Evolutionary conservation across 2,113 vertebrate genomes (phyloP).

Genomic region (Varanus salvator): DNA sequence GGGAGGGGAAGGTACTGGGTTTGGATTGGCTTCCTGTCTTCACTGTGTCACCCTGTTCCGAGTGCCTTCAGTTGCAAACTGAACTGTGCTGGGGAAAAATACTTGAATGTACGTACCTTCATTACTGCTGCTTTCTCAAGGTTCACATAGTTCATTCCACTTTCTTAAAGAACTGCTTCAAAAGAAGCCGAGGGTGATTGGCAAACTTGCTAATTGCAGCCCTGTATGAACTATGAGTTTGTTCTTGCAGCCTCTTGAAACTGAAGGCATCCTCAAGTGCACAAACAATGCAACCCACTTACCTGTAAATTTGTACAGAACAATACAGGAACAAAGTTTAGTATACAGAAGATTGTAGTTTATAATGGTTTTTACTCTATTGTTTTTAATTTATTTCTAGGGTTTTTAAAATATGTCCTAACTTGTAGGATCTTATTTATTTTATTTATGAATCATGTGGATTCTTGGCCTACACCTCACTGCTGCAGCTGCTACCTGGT

Average conservation of each 20-base stretch:
- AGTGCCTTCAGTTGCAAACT: constrained; percentile 84
- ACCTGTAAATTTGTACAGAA: constrained; percentile 80
- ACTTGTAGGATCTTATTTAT: constrained; percentile 86
- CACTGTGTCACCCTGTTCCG: constrained; percentile 70
- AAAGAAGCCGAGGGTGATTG: constrained; percentile 57
- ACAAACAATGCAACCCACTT: constrained; percentile 85
- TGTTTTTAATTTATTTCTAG: constrained; percentile 81
- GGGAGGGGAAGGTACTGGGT: constrained; percentile 46
- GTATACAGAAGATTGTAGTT: constrained; percentile 77
- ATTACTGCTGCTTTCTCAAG: constrained; percentile 79
- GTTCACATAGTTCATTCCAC: constrained; percentile 56
- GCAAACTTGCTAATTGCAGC: constrained; percentile 52
- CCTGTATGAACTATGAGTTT: constrained; percentile 68
- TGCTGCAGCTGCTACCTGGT: constrained; percentile 79
- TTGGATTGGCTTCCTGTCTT: constrained; percentile 55
- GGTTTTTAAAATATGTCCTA: constrained; percentile 65
- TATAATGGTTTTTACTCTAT: constrained; percentile 62
- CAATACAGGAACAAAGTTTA: constrained; percentile 71
- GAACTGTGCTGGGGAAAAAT: constrained; percentile 80
- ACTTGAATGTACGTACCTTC: constrained; percentile 79
- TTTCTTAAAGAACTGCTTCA: constrained; percentile 58
- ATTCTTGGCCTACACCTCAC: constrained; percentile 78
- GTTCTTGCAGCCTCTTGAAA: constrained; percentile 72
- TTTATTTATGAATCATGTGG: constrained; percentile 91
- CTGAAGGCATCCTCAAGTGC: constrained; percentile 74